phyloP scores from a whole-genome alignment of 2,113 vertebrate genomes.

The Coptodon bakossiorum region DNA sequence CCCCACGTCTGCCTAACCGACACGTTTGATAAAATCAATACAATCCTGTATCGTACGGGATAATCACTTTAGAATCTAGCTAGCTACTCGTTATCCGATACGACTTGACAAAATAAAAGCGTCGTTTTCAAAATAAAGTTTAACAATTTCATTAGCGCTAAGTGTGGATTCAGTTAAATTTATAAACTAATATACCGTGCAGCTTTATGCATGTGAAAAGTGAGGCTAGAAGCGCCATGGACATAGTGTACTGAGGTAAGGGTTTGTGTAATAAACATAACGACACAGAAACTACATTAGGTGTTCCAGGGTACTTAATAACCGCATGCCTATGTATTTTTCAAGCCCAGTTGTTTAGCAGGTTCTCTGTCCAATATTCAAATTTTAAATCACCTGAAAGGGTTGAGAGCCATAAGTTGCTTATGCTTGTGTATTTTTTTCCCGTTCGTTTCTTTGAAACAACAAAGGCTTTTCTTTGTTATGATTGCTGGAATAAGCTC shows the following conservation, averaged over 20 bases:
- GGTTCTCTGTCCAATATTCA: not conserved
- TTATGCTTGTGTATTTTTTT: not conserved
- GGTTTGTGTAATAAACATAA: not conserved
- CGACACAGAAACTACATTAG: not conserved
- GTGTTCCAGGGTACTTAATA: not conserved
- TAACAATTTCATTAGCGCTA: not conserved
- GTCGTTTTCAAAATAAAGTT: constrained; percentile 40
- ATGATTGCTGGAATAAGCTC: not conserved
- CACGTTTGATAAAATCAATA: not conserved
- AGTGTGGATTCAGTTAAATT: not conserved
- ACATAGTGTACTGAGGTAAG: not conserved
- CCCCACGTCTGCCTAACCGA: not conserved
- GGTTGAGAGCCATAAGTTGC: not conserved
- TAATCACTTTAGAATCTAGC: not conserved
- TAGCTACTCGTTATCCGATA: not conserved
- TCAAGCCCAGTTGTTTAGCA: not conserved
- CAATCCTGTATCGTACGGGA: not conserved
- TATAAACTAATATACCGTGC: not conserved
- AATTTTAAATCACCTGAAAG: not conserved
- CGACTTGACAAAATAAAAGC: constrained; percentile 17
- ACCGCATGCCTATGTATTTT: not conserved
- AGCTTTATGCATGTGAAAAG: not conserved
- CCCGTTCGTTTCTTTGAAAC: not conserved
- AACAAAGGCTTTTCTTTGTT: not conserved
- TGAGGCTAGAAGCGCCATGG: not conserved